Evolutionary conservation across 64 coral and sea anemone species (phyloP).

Genomic region (Stylophora pistillata): DNA sequence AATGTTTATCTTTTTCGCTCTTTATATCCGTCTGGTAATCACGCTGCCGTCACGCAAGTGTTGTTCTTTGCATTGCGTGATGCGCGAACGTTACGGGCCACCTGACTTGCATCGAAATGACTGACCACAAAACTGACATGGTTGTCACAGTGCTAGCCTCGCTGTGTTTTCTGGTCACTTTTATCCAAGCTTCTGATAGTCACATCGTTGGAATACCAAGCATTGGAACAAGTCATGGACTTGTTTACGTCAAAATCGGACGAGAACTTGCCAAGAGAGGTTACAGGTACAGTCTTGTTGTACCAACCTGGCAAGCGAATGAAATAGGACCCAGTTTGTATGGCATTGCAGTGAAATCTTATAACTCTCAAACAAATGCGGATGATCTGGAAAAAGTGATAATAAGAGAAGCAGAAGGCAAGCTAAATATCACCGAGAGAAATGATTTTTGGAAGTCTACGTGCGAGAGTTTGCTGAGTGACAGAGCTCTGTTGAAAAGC

Average conservation of each 20-base stretch:
- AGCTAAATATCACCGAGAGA: constrained; percentile 13
- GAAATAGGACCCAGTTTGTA: neutral
- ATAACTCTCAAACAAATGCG: constrained; percentile 33
- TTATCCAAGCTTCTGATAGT: neutral
- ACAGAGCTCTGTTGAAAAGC: neutral
- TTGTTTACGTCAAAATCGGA: constrained; percentile 65
- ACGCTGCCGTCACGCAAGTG: neutral
- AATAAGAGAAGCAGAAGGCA: constrained; percentile 59
- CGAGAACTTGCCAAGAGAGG: constrained; percentile 53
- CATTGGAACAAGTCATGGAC: constrained; percentile 62
- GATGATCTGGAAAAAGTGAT: constrained; percentile 49
- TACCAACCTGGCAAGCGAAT: constrained; percentile 48
- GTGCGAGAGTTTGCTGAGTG: constrained; percentile 34
- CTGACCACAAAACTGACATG: neutral
- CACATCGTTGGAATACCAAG: constrained; percentile 74
- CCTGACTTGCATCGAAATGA: too few species aligned
- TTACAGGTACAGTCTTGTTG: constrained; percentile 58
- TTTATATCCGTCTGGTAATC: neutral
- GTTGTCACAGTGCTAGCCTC: neutral
- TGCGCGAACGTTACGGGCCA: neutral
- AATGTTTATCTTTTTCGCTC: neutral
- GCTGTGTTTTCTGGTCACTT: neutral
- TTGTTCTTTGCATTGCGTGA: neutral
- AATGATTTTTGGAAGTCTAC: constrained; percentile 28
- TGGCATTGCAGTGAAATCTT: constrained; percentile 43